Percentiles rank a stretch among this genome's conserved stretches.
Conservation (phyloP, 2,113 vertebrate genomes). For the Brachyhypopomus gauderio region DNA sequence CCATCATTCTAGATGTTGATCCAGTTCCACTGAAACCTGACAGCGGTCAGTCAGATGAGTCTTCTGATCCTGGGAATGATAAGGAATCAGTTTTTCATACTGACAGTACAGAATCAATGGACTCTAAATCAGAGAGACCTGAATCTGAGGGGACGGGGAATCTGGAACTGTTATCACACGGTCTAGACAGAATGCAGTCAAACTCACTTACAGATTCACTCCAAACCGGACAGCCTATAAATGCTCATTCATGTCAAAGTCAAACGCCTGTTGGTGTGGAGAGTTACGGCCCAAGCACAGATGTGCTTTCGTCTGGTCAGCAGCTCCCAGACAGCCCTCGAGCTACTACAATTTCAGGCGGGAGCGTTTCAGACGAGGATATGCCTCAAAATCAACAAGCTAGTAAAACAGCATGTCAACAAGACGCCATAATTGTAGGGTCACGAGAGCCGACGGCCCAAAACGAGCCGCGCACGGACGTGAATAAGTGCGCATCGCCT, state of each 20-base stretch:
- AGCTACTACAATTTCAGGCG: too few species aligned
- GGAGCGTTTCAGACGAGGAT: not conserved
- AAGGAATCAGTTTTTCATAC: not conserved
- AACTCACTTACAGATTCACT: not conserved
- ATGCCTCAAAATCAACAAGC: not conserved
- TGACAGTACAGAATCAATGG: not conserved
- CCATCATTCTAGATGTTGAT: constrained; percentile 1
- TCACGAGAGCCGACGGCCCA: not conserved
- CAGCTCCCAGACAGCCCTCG: not conserved
- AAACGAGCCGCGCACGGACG: not conserved
- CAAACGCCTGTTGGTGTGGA: not conserved
- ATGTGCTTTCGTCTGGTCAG: not conserved
- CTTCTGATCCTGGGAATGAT: not conserved
- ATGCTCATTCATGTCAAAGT: not conserved
- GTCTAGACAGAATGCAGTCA: not conserved
- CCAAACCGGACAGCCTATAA: not conserved
- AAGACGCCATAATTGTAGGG: not conserved
- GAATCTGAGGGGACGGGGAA: not conserved
- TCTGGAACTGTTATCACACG: not conserved
- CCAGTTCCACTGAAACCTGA: not conserved
- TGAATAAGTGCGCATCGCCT: not conserved
- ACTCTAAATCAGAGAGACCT: not conserved
- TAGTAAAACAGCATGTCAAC: not conserved
- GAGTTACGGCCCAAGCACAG: not conserved
- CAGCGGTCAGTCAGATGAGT: not conserved